These are phyloP conservation scores for Palloptera scutellata DNA, from an alignment of 2,888 invertebrate species.

Conservation along the genomic window DNA sequence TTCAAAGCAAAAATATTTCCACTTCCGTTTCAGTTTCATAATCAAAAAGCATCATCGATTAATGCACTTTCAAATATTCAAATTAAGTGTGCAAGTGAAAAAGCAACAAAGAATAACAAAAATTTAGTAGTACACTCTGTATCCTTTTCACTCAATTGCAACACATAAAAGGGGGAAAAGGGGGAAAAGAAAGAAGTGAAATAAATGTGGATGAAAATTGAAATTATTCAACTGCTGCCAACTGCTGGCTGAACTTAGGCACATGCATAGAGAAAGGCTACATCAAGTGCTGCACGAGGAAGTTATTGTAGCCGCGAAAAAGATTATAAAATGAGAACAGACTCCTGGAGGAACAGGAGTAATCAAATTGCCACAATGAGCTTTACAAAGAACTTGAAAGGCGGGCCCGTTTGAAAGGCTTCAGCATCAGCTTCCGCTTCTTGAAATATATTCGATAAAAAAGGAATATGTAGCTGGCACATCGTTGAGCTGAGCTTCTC, in stretches of 20 bases:
- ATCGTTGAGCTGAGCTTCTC: neutral
- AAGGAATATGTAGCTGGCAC: neutral
- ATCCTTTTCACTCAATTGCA: neutral
- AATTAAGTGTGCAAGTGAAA: neutral
- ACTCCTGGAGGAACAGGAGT: too few relatives aligned
- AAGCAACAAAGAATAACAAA: neutral
- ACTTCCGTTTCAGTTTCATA: constrained; percentile 15
- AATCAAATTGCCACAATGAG: too few relatives aligned
- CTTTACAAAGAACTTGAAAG: too few relatives aligned
- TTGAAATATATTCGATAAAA: constrained; percentile 4
- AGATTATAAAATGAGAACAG: too few relatives aligned
- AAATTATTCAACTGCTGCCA: neutral
- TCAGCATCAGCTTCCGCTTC: constrained; percentile 1
- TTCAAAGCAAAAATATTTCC: neutral
- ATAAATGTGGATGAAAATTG: neutral
- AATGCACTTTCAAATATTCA: constrained; percentile 25
- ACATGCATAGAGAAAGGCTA: neutral
- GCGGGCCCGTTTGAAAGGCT: too few relatives aligned
- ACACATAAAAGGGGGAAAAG: neutral
- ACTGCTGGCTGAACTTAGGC: neutral
- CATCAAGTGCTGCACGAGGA: neutral
- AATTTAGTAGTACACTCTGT: neutral
- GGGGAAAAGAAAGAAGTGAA: neutral
- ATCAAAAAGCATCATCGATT: constrained; percentile 29
- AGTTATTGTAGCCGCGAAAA: too few relatives aligned